phyloP scores from a whole-genome alignment of 1,140 invertebrate species.

The Drosophila ogumai region DNA sequence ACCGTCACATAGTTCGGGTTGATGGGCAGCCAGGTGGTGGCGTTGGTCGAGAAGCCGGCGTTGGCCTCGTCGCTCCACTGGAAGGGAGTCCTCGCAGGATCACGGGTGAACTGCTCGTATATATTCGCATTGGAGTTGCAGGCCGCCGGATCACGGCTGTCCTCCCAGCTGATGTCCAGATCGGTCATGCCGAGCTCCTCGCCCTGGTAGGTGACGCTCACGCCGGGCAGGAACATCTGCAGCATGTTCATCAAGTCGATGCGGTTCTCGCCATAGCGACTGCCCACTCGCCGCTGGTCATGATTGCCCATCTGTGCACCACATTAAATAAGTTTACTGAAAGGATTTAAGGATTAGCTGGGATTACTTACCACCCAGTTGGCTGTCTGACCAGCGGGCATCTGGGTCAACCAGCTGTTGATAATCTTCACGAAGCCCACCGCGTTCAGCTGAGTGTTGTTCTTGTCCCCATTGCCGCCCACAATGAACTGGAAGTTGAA shows the following conservation, averaged over 20 bases:
- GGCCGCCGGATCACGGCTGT: conserved; percentile 86
- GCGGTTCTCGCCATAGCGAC: conserved; percentile 87
- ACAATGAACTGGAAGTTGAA: conserved; percentile 87
- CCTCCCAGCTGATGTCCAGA: conserved; percentile 86
- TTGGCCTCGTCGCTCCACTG: conserved; percentile 88
- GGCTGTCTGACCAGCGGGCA: conserved; percentile 84
- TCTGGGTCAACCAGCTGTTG: conserved; percentile 84
- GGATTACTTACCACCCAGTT: conserved; percentile 86
- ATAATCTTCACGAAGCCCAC: conserved; percentile 84
- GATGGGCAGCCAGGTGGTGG: conserved; percentile 89
- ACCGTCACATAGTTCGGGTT: conserved; percentile 87
- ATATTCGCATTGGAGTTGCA: conserved; percentile 86
- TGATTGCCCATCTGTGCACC: conserved; percentile 88
- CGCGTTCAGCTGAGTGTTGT: conserved; percentile 85
- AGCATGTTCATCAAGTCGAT: conserved; percentile 90
- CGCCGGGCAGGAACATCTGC: conserved; percentile 89
- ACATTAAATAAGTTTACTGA: not conserved
- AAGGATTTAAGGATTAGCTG: not conserved
- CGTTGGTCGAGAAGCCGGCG: conserved; percentile 86
- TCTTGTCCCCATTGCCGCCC: conserved; percentile 81
- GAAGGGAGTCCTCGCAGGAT: conserved; percentile 90
- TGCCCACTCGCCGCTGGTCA: conserved; percentile 87
- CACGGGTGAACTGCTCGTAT: conserved; percentile 86
- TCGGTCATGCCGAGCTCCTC: conserved; percentile 90
- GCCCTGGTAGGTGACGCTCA: conserved; percentile 90